Evolutionary conservation across 2,888 invertebrate genomes (phyloP).

Genomic region (Agonopterix alstromeriana): DNA sequence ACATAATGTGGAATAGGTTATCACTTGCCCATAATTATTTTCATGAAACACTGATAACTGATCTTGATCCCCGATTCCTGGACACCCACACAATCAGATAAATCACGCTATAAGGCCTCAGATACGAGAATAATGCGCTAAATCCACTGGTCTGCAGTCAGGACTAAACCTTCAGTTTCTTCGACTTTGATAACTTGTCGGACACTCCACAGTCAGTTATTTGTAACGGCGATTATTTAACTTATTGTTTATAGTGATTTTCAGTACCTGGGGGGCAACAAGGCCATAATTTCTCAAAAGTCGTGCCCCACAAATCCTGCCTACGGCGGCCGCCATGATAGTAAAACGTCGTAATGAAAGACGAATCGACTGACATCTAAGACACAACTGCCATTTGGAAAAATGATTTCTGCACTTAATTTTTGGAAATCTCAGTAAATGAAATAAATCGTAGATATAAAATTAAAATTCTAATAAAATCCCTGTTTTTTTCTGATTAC

Average conservation of each 20-base stretch:
- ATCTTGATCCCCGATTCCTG: conserved; percentile 10
- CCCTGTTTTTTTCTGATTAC: no score
- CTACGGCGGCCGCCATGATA: conserved; percentile 93
- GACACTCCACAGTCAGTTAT: conserved; percentile 19
- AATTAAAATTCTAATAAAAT: no score
- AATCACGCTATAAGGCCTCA: conserved; percentile 19
- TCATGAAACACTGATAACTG: conserved; percentile 19
- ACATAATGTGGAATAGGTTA: conserved; percentile 74
- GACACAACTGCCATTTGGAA: conserved; percentile 31
- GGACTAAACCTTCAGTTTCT: conserved; percentile 26
- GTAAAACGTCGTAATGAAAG: conserved; percentile 71
- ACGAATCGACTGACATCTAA: conserved; percentile 53
- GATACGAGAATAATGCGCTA: conserved; percentile 32
- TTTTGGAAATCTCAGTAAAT: neutral
- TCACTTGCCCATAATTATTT: conserved; percentile 43
- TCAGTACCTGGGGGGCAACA: conserved; percentile 83
- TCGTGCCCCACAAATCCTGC: conserved; percentile 90
- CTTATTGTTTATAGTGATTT: conserved; percentile 33
- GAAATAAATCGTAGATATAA: no score
- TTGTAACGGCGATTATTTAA: conserved; percentile 23
- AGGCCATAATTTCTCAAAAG: conserved; percentile 86
- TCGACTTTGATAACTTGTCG: conserved; percentile 30
- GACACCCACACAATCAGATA: conserved; percentile 23
- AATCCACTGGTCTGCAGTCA: conserved; percentile 42
- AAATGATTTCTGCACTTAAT: conserved; percentile 5